Percentiles rank a stretch among this genome's conserved stretches.
Conservation (phyloP, 1,140 invertebrate genomes). For the Zaprionus lachaisei region DNA sequence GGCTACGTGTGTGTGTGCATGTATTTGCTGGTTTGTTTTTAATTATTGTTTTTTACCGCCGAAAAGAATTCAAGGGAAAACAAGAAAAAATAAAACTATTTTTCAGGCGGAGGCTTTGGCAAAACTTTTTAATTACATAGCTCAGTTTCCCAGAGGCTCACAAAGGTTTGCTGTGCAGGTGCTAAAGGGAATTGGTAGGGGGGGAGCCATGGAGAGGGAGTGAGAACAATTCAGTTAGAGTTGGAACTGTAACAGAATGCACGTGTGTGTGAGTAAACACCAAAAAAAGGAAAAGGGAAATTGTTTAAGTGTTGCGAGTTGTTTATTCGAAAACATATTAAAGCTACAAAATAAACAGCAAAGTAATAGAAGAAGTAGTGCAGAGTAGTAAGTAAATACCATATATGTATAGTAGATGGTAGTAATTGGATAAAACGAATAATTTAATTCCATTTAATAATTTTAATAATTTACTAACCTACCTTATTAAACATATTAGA, state of each 20-base stretch:
- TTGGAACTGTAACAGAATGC: slow-evolving; percentile 23
- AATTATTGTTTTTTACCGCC: slow-evolving; percentile 55
- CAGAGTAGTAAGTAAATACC: no score
- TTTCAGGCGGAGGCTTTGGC: slow-evolving; percentile 34
- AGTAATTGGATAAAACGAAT: no score
- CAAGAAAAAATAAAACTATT: slow-evolving; percentile 10
- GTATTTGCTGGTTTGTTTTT: slow-evolving; percentile 37
- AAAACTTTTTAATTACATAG: slow-evolving; percentile 75
- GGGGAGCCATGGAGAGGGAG: background rate
- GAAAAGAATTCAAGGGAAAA: slow-evolving; percentile 30
- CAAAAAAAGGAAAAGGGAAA: slow-evolving; percentile 6
- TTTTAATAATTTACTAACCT: no score
- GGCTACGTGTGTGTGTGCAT: background rate
- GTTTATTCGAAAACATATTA: background rate
- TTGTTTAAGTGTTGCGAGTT: slow-evolving; percentile 3
- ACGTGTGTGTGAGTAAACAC: slow-evolving; percentile 29
- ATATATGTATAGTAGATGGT: no score
- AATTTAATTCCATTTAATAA: no score
- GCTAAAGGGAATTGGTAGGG: background rate
- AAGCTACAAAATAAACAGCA: background rate
- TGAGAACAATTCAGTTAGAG: background rate
- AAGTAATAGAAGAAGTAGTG: background rate
- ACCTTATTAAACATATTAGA: no score
- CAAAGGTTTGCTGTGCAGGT: slow-evolving; percentile 8
- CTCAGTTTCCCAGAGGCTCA: slow-evolving; percentile 39